Base-by-base conservation (phyloP, 1,140 invertebrate genomes). In the Zaprionus inermis region DNA sequence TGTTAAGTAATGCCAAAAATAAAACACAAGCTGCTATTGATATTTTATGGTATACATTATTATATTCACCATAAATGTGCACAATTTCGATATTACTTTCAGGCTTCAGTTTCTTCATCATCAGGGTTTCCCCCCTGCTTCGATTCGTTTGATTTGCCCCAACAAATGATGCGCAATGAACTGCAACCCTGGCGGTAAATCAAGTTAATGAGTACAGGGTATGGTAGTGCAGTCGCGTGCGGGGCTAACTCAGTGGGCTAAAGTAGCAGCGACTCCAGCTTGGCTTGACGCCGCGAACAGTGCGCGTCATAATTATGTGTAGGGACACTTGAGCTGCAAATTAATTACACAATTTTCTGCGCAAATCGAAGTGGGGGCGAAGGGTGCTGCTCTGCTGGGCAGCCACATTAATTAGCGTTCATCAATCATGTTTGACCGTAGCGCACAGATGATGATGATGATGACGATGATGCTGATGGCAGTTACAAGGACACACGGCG, bases 341-440 rank as follows among this genome's bases (percentile, higher is more conserved):
- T 89, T 89, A 88, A 88, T 88, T 89, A 89, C 73, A 72, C 80
- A 89, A 83, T 70, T 85, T 84, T 69, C 59, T 68, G 68, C 61
- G 55, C 60, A 60, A 60, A 72, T 72, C 52, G 49, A 63, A 54
- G 51, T 20, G 49, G 28, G 9, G 16, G 2, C 36, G n/a, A 16
- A 28, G 36, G 20, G 38, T 7, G 28, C 2, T 16, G 28, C 28
- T 18, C 16, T 63, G 44, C 54, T 71, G 52, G 58, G 38, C 44
- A 81, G 82, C 80, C 79, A 69, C 83, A 77, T 88, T 89, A 89
- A 89, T 89, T 89, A 84, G 81, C 81, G 80, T 89, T 81, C 85
- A 89, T 89, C 84, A 89, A 89, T 89, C 84, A 89, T 90, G 84
- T 79, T 89, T 84, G 84, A 89, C 84, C 84, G 84, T 75, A 67